These are phyloP conservation scores for Ctena decussata DNA, from an alignment of 2,888 invertebrate genomes.

Conservation along the genomic window DNA sequence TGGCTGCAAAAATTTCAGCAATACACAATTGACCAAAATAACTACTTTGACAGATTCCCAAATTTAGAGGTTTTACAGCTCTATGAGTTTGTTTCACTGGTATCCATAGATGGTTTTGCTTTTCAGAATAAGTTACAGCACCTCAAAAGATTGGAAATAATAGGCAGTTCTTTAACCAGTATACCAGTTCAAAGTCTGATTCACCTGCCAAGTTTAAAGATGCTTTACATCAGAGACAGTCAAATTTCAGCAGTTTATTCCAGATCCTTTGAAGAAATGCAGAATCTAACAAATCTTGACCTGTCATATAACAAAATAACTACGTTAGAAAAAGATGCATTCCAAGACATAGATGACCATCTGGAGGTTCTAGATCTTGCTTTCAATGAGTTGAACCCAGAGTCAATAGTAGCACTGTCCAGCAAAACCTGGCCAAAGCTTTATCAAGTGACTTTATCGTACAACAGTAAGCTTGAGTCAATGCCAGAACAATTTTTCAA, in stretches of 20 bases:
- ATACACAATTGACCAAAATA: constrained; percentile 18
- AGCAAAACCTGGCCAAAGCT: constrained; percentile 59
- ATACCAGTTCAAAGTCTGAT: constrained; percentile 63
- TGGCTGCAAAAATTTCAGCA: constrained; percentile 64
- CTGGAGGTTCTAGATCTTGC: constrained; percentile 57
- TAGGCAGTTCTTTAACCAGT: constrained; percentile 35
- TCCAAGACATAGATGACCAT: constrained; percentile 60
- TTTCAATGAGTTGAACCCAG: constrained; percentile 47
- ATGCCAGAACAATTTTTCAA: constrained; percentile 63
- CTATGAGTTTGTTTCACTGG: constrained; percentile 44
- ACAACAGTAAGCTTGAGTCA: constrained; percentile 43
- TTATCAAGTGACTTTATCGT: constrained; percentile 47
- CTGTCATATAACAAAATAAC: constrained; percentile 67
- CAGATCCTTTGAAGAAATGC: constrained; percentile 57
- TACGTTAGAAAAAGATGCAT: constrained; percentile 65
- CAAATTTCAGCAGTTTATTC: constrained; percentile 51
- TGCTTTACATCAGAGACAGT: constrained; percentile 60
- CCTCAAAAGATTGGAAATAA: constrained; percentile 50
- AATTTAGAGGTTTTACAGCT: constrained; percentile 61
- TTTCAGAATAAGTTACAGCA: constrained; percentile 60
- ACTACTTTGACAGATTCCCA: constrained; percentile 56
- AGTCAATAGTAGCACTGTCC: constrained; percentile 39
- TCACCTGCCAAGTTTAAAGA: constrained; percentile 52
- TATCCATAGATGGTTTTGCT: constrained; percentile 50
- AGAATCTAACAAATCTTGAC: constrained; percentile 59